phyloP scores from a whole-genome alignment of 1,140 invertebrate species.

The Heliconius eleuchia region DNA sequence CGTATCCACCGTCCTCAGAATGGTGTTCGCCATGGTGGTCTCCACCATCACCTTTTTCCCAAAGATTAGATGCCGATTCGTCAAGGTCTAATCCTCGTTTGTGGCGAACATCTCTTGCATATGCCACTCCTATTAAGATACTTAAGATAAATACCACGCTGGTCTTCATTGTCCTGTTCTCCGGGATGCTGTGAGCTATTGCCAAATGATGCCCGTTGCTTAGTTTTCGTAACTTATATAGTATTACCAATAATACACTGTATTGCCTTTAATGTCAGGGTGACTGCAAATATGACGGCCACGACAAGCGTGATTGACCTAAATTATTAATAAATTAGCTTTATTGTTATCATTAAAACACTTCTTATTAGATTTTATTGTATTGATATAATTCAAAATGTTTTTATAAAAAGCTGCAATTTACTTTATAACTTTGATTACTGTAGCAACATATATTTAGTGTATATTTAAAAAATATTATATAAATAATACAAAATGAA shows the following conservation, averaged over 20 bases:
- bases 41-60: conserved; percentile 81
- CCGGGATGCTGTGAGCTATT: conserved; percentile 60
- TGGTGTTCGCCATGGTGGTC: conserved; percentile 76
- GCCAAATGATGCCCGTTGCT: conserved; percentile 72
- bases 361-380: conserved; percentile 3
- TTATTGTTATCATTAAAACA: conserved; percentile 30
- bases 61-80: conserved; percentile 81
- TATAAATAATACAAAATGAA: too few relatives aligned
- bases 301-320: conserved; percentile 57
- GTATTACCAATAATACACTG: conserved; percentile 73
- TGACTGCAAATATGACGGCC: conserved; percentile 58
- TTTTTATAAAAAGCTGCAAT: background rate
- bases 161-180: conserved; percentile 61
- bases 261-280: conserved; percentile 74
- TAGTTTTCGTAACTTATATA: conserved; percentile 72
- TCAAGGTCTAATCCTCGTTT: conserved; percentile 79
- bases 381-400: conserved; percentile 2
- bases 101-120: conserved; percentile 58
- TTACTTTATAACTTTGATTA: background rate
- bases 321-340: conserved; percentile 45
- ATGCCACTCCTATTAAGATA: conserved; percentile 46
- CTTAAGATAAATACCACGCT: conserved; percentile 51
- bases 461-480: too few relatives aligned
- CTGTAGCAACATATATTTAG: too few relatives aligned
- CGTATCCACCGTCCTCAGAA: conserved; percentile 77